Evolutionary conservation across 2,797 vertebrate genomes (phyloP), one percentile per base, ranked within the genome.

Genomic region (Nasua narica): DNA sequence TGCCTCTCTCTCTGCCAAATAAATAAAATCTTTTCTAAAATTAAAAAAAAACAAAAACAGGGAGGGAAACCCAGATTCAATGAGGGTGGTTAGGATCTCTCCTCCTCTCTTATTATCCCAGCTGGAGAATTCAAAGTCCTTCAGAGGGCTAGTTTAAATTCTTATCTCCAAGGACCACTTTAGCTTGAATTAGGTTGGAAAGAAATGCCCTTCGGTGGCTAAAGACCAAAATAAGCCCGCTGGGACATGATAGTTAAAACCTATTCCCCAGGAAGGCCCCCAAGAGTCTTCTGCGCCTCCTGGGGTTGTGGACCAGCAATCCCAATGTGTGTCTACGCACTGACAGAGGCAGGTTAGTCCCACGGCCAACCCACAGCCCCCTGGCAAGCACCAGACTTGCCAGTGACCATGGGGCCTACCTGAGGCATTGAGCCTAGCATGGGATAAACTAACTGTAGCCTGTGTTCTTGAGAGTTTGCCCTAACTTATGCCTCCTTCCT

Each of bases 161-260:
- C 58, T 90, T 43, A 83, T 58, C 78, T 91, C 86, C 3, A 79
- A 67, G 87, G 62, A 86, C 77, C 58, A 91, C 81, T 93, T 96
- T 70, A 94, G 84, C 88, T 96, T 86, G n/a, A 92, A 94, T 74
- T 83, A 88, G n/a, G 23, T 62, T 70, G 58, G 65, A 95, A 97
- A 94, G 60, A 74, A 81, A 92, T 23, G 54, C 37, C 29, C 40
- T 81, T 5, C 91, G 79, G 40, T 88, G 48, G 65, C 46, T 62
- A 67, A 93, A 79, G 48, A 91, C 67, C 50, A 95, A 91, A 96
- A 65, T 74, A 89, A 92, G 18, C 52, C 40, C 58, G 23, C 77
- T 18, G 43, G 70, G 69, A 88, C 50, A 29, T 54, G 58, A 83
- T 3, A 82, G 50, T 88, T 92, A 93, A 96, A 81, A 95, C 15